Base-by-base conservation (phyloP, 2,113 vertebrate species). In the Bostrychus sinensis region DNA sequence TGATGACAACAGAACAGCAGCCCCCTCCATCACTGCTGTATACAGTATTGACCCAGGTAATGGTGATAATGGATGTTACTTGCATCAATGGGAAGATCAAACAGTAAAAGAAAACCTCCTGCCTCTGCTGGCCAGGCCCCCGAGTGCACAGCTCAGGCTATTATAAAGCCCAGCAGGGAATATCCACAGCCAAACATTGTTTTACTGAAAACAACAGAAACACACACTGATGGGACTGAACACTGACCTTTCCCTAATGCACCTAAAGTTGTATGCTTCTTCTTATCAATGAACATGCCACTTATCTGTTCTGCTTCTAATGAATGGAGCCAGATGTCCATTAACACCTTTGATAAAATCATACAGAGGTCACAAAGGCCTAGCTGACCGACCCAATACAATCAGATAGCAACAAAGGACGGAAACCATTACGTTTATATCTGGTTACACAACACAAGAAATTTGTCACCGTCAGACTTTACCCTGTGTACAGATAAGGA, bases 41-140 rank as follows among this genome's bases (percentile, higher is more conserved):
- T 56, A 56, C 56, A 36, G 4, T 88, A 90, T 90, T 90, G 88
- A 90, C 86, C 86, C 74, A 69, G 28, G 83, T 87, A 88, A 86
- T 88, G 86, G 85, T 82, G 86, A 78, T 88, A 90, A 90, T 90
- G 86, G 88, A 88, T 72, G 76, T 71, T 74, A 77, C 82, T 81
- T 54, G 39, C 81, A 77, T 85, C 80, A 67, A 74, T 54, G 46
- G 63, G 62, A 69, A 71, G 80, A 88, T 85, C 78, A 83, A 82
- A 90, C 74, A 67, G 72, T 71, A 63, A 82, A 87, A 75, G 72
- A 75, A 75, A 84, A 83, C 79, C 56, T 30, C 72, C 75, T 72
- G 58, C 74, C 62, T 67, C 30, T 37, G 51, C 64, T 72, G 56
- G 64, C 46, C 42, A 9, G 16, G 53, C 42, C 82, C 80, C 77